These are phyloP conservation scores for Gopherus evgoodei DNA, from an alignment of 2,113 vertebrate genomes.

Conservation along the genomic window DNA sequence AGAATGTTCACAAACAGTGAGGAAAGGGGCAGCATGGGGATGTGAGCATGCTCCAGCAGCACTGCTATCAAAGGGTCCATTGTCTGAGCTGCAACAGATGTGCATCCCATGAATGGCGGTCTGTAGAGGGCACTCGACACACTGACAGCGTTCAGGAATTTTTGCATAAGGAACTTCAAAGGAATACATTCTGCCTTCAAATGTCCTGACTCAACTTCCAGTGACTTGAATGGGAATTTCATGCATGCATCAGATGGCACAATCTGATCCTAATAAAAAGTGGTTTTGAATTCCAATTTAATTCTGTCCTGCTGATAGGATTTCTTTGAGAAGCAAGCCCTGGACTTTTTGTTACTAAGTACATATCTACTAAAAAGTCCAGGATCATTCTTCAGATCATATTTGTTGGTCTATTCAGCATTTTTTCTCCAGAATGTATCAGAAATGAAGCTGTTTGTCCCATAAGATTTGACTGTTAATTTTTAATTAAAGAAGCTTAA, in stretches of 20 bases:
- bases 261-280: background rate
- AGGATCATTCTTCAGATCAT: background rate
- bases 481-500: background rate
- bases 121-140: background rate
- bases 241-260: background rate
- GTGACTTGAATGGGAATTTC: background rate
- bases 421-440: background rate
- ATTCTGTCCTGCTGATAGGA: background rate
- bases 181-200: background rate
- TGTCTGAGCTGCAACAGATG: background rate
- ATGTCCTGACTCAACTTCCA: background rate
- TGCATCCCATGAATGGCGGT: background rate
- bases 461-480: background rate
- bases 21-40: background rate
- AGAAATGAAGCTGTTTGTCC: background rate
- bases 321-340: background rate
- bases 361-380: background rate
- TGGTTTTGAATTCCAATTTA: background rate
- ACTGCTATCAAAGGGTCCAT: background rate
- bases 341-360: background rate
- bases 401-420: background rate
- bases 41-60: too few relatives aligned
- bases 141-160: background rate
- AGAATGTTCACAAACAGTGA: background rate
- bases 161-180: background rate